Conservation (phyloP, 2,888 invertebrate species). For the Drosophila hawaiiensis region DNA sequence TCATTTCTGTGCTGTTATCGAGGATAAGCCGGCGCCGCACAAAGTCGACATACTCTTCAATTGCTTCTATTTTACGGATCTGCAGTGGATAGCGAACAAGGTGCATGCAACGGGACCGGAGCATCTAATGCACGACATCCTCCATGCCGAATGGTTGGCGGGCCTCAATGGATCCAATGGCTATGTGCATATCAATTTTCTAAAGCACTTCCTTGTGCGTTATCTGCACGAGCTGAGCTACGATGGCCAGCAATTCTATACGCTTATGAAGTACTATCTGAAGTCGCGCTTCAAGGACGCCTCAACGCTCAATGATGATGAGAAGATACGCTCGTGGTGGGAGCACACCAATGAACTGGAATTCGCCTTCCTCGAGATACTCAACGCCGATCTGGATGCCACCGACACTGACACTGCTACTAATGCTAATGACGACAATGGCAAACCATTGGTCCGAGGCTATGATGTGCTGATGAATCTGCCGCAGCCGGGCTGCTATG, state of each 20-base stretch:
- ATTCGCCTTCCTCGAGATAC: slow-evolving; percentile 86
- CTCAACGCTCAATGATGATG: slow-evolving; percentile 73
- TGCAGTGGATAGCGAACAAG: slow-evolving; percentile 93
- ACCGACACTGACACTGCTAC: slow-evolving; percentile 30
- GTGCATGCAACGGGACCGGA: slow-evolving; percentile 91
- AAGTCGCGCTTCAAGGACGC: slow-evolving; percentile 82
- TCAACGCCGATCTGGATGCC: slow-evolving; percentile 81
- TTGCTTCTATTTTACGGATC: slow-evolving; percentile 90
- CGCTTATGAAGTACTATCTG: slow-evolving; percentile 88
- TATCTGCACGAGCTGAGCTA: slow-evolving; percentile 91
- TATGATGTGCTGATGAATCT: slow-evolving; percentile 84
- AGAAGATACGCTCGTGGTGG: slow-evolving; percentile 83
- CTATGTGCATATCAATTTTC: slow-evolving; percentile 84
- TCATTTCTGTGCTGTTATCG: slow-evolving; percentile 86
- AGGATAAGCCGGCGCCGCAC: slow-evolving; percentile 73
- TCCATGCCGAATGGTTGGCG: slow-evolving; percentile 85
- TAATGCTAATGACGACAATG: neutral
- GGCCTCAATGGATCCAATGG: slow-evolving; percentile 46
- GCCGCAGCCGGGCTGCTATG: slow-evolving; percentile 88
- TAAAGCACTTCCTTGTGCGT: slow-evolving; percentile 89
- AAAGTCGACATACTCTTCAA: slow-evolving; percentile 87
- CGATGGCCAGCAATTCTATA: slow-evolving; percentile 93
- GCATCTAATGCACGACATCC: slow-evolving; percentile 91
- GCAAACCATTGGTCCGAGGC: slow-evolving; percentile 75
- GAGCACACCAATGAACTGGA: slow-evolving; percentile 81